Evolutionary conservation across 2,888 invertebrate genomes (phyloP).

Genomic region (Macaria liturata): DNA sequence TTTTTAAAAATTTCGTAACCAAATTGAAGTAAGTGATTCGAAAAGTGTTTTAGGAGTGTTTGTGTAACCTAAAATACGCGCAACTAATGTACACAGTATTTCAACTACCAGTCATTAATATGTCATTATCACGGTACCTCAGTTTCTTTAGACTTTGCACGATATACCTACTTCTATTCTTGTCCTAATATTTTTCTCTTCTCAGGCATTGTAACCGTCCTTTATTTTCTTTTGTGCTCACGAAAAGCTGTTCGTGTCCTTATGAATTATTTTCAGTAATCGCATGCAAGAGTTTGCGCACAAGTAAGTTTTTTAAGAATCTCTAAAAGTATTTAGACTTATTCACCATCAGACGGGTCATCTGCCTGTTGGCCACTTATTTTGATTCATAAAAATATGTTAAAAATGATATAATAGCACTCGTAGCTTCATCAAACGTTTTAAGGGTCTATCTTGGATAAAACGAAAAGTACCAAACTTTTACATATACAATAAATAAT

Average conservation of each 20-base stretch:
- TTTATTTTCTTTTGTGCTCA: constrained; percentile 18
- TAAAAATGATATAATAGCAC: no score
- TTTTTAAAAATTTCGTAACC: constrained; percentile 24
- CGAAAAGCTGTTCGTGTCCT: constrained; percentile 17
- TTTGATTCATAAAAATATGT: no score
- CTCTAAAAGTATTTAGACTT: no score
- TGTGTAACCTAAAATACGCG: constrained; percentile 2
- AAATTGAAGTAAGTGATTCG: constrained; percentile 17
- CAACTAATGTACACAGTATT: constrained; percentile 2
- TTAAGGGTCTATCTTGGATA: no score
- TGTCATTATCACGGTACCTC: constrained; percentile 14
- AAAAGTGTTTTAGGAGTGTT: constrained; percentile 11
- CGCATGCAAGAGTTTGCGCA: constrained; percentile 11
- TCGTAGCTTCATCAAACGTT: no score
- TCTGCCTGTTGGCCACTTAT: no score
- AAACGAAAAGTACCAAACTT: no score
- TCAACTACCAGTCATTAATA: constrained; percentile 8
- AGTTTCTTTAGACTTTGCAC: constrained; percentile 13
- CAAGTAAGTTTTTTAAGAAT: not conserved
- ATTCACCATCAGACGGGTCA: no score
- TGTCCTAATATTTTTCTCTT: constrained; percentile 19
- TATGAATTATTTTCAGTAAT: constrained; percentile 16
- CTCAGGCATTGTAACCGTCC: constrained; percentile 19
- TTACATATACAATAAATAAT: no score
- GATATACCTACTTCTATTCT: constrained; percentile 20